phyloP scores from a whole-genome alignment of 2,888 invertebrate genomes.

The Eilema depressum region DNA sequence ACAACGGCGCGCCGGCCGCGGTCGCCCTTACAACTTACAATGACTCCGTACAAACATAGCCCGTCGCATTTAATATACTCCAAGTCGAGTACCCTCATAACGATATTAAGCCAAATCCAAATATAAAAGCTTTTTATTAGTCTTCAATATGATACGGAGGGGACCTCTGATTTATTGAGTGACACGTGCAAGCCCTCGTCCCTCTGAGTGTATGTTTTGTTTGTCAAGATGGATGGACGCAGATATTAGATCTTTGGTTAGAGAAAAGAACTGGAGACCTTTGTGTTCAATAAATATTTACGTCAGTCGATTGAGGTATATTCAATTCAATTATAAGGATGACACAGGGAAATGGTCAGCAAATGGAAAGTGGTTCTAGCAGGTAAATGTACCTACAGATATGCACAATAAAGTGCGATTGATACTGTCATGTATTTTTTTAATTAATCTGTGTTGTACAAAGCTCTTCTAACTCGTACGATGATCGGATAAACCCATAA shows the following conservation, averaged over 20 bases:
- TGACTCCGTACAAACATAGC: constrained; percentile 10
- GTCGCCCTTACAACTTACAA: not conserved
- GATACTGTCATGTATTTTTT: too few relatives aligned
- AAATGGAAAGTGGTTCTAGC: too few relatives aligned
- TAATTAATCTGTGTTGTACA: too few relatives aligned
- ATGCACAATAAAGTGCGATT: too few relatives aligned
- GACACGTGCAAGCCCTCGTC: constrained; percentile 15
- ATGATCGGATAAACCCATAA: too few relatives aligned
- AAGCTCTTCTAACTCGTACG: too few relatives aligned
- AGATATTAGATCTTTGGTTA: constrained; percentile 25
- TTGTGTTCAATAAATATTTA: constrained; percentile 2
- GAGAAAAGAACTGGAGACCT: not conserved
- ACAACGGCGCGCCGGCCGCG: not conserved
- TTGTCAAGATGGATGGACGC: constrained; percentile 22
- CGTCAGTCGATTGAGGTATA: not conserved
- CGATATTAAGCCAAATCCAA: constrained; percentile 26
- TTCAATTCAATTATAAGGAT: not conserved
- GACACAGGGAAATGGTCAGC: too few relatives aligned
- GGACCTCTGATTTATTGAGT: constrained; percentile 23
- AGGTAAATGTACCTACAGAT: too few relatives aligned
- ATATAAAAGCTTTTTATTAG: constrained; percentile 24
- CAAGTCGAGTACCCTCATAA: constrained; percentile 19
- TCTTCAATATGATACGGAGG: constrained; percentile 16
- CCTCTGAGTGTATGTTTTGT: constrained; percentile 12
- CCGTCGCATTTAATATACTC: constrained; percentile 15